Percentiles rank a stretch among this genome's conserved stretches.
phyloP scores from a whole-genome alignment of 2,797 vertebrate species.

The Oceanodroma leucorhoa region DNA sequence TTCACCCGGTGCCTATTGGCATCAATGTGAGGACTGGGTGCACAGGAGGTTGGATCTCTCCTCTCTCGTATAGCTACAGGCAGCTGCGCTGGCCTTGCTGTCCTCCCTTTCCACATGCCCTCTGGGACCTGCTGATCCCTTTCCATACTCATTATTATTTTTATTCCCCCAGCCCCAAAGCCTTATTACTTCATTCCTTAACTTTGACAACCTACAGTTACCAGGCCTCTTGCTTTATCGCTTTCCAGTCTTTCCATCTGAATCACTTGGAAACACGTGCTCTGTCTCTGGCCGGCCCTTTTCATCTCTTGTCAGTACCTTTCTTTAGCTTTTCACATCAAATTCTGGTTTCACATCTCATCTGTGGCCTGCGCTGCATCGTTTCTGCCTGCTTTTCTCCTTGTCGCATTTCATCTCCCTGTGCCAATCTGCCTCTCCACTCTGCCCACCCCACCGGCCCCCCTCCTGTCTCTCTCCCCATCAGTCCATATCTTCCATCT shows the following conservation, averaged over 20 bases:
- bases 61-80: background rate
- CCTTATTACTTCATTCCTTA: background rate
- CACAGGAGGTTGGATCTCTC: background rate
- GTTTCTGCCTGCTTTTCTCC: background rate
- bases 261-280: background rate
- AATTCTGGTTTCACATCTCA: background rate
- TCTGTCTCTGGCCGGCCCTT: fast-evolving
- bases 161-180: background rate
- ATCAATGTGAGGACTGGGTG: background rate
- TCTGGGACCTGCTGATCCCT: background rate
- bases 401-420: background rate
- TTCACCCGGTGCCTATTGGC: background rate
- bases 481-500: background rate
- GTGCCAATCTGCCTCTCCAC: fast-evolving
- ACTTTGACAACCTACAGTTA: background rate
- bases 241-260: background rate
- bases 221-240: background rate
- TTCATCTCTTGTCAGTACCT: background rate
- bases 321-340: background rate
- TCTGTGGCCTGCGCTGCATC: background rate
- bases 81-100: fast-evolving
- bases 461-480: background rate
- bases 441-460: background rate
- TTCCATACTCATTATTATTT: background rate
- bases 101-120: background rate